Evolutionary conservation across 1,140 invertebrate species (phyloP), one percentile per base, ranked within the genome.

Genomic region (Cotesia glomerata): DNA sequence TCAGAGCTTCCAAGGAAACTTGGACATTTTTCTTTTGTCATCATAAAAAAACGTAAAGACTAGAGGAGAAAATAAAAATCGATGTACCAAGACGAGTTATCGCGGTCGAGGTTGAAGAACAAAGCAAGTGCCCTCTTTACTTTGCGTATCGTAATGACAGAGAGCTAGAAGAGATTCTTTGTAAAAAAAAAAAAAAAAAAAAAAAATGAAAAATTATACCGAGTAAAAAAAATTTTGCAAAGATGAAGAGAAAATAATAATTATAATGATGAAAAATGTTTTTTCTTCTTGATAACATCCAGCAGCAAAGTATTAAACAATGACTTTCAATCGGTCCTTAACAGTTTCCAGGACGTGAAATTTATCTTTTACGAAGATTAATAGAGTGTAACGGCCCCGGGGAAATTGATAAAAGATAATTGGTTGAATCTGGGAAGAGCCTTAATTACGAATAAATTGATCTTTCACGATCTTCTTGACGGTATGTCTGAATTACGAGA

Each of bases 361-460:
- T 13, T 61, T 32, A 13, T 62, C 59, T 62, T 63, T 64, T 16
- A 18, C 9, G 45, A 64, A 64, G 62, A 45, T 49, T 64, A 64
- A 64, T 64, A 64, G 36, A 49, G 62, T 35, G 39, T 49, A 64
- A 64, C 14, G 39, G 62, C 14, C 39, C 18, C n/a, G 36, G 62
- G 35, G 34, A 49, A 64, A 64, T 64, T 64, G 62, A 64, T 64
- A 64, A 64, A 64, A 64, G 62, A 64, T 64, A 64, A 64, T 64
- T 64, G 35, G 34, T 64, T 4, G 36, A 64, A 49, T 34, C 36
- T 8, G 39, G 59, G 35, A 34, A 62, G 62, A 64, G 45, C 62
- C 36, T 64, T 64, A 64, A 64, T 64, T 64, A 64, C 62, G 62
- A 64, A 64, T 64, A 64, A 64, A 64, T 64, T 64, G 62, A 64